Evolutionary conservation across 2,113 vertebrate genomes (phyloP), one percentile per base, ranked within the genome.

Genomic region (Aviceda subcristata): DNA sequence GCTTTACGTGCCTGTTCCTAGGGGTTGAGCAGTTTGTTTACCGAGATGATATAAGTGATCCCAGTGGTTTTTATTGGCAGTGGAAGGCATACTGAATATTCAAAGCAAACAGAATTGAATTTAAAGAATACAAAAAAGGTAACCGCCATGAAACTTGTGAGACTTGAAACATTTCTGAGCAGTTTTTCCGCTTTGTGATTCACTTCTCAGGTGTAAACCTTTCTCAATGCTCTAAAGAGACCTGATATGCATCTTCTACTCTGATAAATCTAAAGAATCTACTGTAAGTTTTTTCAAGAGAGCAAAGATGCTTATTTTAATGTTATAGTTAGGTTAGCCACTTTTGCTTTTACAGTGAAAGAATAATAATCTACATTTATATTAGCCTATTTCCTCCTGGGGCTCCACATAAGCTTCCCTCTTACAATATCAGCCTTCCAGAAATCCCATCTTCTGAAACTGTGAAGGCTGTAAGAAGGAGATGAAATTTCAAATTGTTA

Each of bases 21-120:
- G 36, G 76, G 36, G 86, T 68, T 96, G 92, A 95, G 67, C 55
- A 69, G 82, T 91, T 89, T 94, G 92, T 95, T 96, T 95, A 84
- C 80, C 87, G 86, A 95, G 95, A 88, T 94, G 90, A 79, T 94
- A 88, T 77, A 91, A 94, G 79, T 68, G 76, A 97, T 92, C 91
- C 89, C 83, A 82, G 68, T 73, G 88, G 94, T 86, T 97, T 95
- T 93, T 91, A 76, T 85, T 97, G 97, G 94, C 94, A 93, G 57
- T 72, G 24, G 45, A 95, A 94, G 48, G 56, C 43, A 36, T 43
- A 82, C 16, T 92, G 80, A 94, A 86, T 94, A 96, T 92, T 97
- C 86, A 89, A 91, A 92, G 88, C 38, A 95, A 94, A 73, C 78
- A 92, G 76, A 84, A 96, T 36, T 87, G n/a, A 82, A 92, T 93